Percentiles rank a stretch among this genome's conserved stretches.
Evolutionary conservation across 2,797 vertebrate species (phyloP).

Genomic region (Psittacula derbiana): DNA sequence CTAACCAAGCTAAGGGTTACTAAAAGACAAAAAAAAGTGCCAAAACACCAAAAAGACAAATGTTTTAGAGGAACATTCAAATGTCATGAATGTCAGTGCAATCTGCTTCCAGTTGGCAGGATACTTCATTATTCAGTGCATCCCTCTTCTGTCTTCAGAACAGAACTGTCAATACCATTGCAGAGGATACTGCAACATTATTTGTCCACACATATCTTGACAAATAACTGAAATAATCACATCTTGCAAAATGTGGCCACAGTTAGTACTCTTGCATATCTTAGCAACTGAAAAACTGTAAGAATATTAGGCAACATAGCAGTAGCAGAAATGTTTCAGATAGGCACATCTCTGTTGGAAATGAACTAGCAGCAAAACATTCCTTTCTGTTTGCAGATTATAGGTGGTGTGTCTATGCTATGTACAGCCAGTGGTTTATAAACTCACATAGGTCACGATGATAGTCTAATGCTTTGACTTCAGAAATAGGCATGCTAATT

Average conservation of each 20-base stretch:
- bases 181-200: slow-evolving; percentile 48
- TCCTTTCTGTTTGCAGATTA: neutral
- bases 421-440: neutral
- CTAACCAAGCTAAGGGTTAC: neutral
- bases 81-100: neutral
- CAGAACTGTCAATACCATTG: neutral
- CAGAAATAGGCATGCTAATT: neutral
- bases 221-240: slow-evolving; percentile 78
- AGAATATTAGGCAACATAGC: slow-evolving; percentile 68
- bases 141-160: neutral
- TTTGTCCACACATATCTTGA: slow-evolving; percentile 53
- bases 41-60: neutral
- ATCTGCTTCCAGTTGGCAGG: neutral
- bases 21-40: neutral
- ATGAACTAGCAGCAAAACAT: slow-evolving; percentile 20
- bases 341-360: neutral
- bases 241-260: slow-evolving; percentile 76
- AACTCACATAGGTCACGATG: neutral
- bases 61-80: neutral
- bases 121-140: neutral
- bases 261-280: slow-evolving; percentile 60
- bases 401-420: neutral
- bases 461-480: neutral
- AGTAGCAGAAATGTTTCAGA: slow-evolving; percentile 38
- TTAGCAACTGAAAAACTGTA: slow-evolving; percentile 72